These are phyloP conservation scores for Trimorus sp. DNA, from an alignment of 2,888 invertebrate genomes.

Conservation along the genomic window DNA sequence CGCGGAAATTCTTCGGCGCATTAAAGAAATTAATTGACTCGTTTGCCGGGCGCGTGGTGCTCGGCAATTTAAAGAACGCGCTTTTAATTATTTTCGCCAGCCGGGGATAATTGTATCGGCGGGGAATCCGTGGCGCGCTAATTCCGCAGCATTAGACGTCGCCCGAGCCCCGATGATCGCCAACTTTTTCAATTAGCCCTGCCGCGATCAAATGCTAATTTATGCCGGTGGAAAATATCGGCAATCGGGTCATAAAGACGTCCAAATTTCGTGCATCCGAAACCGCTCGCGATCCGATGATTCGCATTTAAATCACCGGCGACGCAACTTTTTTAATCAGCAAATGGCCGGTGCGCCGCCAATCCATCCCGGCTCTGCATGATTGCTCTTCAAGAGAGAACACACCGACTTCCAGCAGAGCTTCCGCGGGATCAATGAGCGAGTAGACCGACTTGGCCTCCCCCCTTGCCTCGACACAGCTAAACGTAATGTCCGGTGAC, in stretches of 20 bases:
- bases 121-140: neutral
- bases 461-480: neutral
- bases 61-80: slow-evolving; percentile 15
- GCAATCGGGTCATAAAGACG: slow-evolving; percentile 32
- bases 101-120: neutral
- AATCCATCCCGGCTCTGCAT: too few relatives aligned
- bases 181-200: slow-evolving; percentile 30
- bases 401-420: slow-evolving; percentile 20
- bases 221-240: slow-evolving; percentile 21
- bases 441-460: too few relatives aligned
- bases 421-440: slow-evolving; percentile 42
- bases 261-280: slow-evolving; percentile 32
- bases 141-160: slow-evolving; percentile 8
- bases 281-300: slow-evolving; percentile 8
- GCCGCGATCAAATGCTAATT: slow-evolving; percentile 11
- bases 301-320: slow-evolving; percentile 28
- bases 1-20: slow-evolving; percentile 21
- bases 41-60: neutral
- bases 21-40: slow-evolving; percentile 50
- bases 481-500: slow-evolving; percentile 43
- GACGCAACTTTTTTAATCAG: slow-evolving; percentile 37
- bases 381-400: neutral
- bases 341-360: neutral
- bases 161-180: slow-evolving; percentile 9
- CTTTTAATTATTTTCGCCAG: slow-evolving; percentile 15